phyloP scores from a whole-genome alignment of 2,113 vertebrate genomes.

The Periophthalmus modestus region DNA sequence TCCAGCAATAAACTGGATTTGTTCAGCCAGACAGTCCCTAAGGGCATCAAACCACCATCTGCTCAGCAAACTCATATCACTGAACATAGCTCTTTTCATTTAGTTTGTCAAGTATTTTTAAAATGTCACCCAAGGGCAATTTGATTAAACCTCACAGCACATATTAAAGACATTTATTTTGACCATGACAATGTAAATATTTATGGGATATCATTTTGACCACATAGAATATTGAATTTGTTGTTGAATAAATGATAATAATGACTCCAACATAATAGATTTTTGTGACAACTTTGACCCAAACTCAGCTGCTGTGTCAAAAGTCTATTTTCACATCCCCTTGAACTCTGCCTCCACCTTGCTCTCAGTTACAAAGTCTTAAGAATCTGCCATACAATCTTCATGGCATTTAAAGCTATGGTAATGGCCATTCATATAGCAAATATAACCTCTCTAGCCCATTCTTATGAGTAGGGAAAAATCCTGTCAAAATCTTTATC shows the following conservation, averaged over 20 bases:
- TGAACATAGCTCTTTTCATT: slow-evolving; percentile 14
- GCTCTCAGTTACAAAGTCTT: slow-evolving; percentile 52
- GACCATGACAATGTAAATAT: not conserved
- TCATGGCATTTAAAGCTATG: not conserved
- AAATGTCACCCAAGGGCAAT: not conserved
- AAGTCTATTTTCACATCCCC: slow-evolving; percentile 58
- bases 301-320: slow-evolving; percentile 51
- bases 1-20: slow-evolving; percentile 38
- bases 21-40: slow-evolving; percentile 35
- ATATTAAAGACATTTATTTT: not conserved
- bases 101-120: not conserved
- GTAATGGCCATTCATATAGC: too few species aligned
- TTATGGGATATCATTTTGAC: not conserved
- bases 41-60: slow-evolving; percentile 56
- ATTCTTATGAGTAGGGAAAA: too few species aligned
- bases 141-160: not conserved
- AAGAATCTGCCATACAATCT: slow-evolving; percentile 15
- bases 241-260: slow-evolving; percentile 7
- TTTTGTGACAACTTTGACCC: not conserved
- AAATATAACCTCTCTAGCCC: too few species aligned
- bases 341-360: slow-evolving; percentile 45
- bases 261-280: not conserved
- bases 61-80: slow-evolving; percentile 35
- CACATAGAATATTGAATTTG: not conserved
- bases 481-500: too few species aligned